phyloP scores from a whole-genome alignment of 2,113 vertebrate species.

The Butorides virescens region DNA sequence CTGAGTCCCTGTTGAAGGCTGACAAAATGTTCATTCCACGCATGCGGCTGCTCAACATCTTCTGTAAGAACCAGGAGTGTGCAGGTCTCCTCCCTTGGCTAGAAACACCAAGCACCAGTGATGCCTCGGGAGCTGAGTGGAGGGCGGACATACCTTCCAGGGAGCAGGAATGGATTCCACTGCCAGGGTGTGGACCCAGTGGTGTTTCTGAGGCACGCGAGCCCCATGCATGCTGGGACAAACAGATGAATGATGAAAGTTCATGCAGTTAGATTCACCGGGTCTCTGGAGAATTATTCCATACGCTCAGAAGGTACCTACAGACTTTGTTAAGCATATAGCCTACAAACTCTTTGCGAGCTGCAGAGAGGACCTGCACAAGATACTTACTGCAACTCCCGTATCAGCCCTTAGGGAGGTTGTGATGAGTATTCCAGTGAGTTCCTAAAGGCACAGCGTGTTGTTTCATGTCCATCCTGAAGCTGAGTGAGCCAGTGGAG shows the following conservation, averaged over 20 bases:
- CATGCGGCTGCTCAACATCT: background rate
- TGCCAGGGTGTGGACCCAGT: background rate
- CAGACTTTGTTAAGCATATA: background rate
- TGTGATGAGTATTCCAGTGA: background rate
- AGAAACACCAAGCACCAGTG: background rate
- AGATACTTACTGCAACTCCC: background rate
- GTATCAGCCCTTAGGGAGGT: background rate
- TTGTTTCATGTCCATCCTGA: background rate
- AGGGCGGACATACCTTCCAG: background rate
- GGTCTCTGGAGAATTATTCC: background rate
- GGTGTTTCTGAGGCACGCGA: background rate
- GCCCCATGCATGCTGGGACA: background rate
- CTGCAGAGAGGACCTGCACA: background rate
- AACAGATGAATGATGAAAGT: background rate
- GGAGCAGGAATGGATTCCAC: background rate
- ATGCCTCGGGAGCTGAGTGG: rapidly evolving
- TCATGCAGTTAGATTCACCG: background rate
- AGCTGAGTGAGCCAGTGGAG: background rate
- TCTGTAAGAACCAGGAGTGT: background rate
- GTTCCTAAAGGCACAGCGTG: background rate
- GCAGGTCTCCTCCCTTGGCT: background rate
- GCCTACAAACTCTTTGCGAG: background rate
- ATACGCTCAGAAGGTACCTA: background rate
- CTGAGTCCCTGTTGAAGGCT: background rate
- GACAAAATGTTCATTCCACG: background rate